Percentiles rank a stretch among this genome's conserved stretches.
These are phyloP conservation scores for Saccostrea cuccullata DNA, from an alignment of 1,140 invertebrate species.

Conservation along the genomic window DNA sequence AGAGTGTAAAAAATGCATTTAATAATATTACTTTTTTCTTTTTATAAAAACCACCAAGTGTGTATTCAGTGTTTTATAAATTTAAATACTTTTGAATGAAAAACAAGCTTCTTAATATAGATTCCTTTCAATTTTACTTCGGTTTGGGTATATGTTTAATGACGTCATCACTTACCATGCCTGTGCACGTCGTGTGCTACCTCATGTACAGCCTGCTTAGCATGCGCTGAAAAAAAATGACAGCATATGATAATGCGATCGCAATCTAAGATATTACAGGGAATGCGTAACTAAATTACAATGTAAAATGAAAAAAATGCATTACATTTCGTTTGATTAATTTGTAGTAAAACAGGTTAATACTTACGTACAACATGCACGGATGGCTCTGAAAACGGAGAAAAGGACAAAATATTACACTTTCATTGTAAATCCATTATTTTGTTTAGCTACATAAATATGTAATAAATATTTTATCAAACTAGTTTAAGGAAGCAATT, in stretches of 20 bases:
- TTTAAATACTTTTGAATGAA: too few relatives aligned
- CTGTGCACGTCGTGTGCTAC: constrained; percentile 6
- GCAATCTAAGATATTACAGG: neutral
- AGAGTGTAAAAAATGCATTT: too few relatives aligned
- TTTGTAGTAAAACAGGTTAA: too few relatives aligned
- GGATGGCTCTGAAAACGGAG: constrained; percentile 17
- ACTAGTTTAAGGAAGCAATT: neutral
- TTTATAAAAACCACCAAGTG: too few relatives aligned
- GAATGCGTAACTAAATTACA: neutral
- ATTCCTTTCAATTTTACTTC: too few relatives aligned
- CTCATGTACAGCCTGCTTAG: constrained; percentile 23
- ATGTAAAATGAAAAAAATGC: neutral
- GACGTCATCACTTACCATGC: neutral
- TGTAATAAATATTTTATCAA: neutral
- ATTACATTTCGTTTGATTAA: too few relatives aligned
- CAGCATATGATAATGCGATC: neutral
- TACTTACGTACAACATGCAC: constrained; percentile 18
- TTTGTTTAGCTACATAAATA: neutral
- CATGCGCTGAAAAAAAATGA: neutral
- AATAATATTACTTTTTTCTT: too few relatives aligned
- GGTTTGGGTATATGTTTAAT: too few relatives aligned
- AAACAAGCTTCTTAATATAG: too few relatives aligned
- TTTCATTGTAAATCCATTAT: neutral
- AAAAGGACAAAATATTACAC: neutral
- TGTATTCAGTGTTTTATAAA: too few relatives aligned